A percentile compares a stretch with the other conserved stretches of the same genome.
Conservation (phyloP, 1,140 invertebrate species). For the Drosophila subpulchrella region DNA sequence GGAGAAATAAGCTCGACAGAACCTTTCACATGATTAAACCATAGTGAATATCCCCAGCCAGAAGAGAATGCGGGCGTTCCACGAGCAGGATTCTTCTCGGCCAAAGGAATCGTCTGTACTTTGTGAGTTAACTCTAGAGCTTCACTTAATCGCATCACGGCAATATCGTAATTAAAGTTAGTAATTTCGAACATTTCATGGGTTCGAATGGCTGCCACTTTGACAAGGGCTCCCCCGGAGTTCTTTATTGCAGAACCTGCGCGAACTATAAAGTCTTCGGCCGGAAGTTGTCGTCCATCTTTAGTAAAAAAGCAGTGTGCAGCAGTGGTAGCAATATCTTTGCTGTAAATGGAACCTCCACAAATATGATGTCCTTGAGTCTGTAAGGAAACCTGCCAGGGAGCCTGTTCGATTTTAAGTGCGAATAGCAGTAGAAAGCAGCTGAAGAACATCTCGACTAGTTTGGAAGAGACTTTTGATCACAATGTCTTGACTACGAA, state of each 20-base stretch:
- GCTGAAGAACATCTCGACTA: background rate
- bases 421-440: background rate
- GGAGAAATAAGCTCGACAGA: background rate
- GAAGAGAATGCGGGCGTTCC: background rate
- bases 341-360: slow-evolving; percentile 5
- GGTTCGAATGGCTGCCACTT: background rate
- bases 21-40: accelerated
- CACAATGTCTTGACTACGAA: background rate
- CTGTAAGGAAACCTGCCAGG: slow-evolving; percentile 1
- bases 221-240: background rate
- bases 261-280: background rate
- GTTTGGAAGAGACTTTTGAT: background rate
- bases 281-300: too few relatives aligned
- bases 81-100: background rate
- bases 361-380: background rate
- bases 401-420: background rate
- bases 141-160: background rate
- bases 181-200: background rate
- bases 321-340: background rate
- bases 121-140: background rate
- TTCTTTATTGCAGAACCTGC: background rate
- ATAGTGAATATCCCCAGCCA: background rate
- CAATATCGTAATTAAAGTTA: background rate
- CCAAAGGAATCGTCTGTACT: background rate
- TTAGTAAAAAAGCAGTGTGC: background rate